Evolutionary conservation across 2,888 invertebrate species (phyloP), one percentile per base, ranked within the genome.

Genomic region (Tenthredo distinguenda): DNA sequence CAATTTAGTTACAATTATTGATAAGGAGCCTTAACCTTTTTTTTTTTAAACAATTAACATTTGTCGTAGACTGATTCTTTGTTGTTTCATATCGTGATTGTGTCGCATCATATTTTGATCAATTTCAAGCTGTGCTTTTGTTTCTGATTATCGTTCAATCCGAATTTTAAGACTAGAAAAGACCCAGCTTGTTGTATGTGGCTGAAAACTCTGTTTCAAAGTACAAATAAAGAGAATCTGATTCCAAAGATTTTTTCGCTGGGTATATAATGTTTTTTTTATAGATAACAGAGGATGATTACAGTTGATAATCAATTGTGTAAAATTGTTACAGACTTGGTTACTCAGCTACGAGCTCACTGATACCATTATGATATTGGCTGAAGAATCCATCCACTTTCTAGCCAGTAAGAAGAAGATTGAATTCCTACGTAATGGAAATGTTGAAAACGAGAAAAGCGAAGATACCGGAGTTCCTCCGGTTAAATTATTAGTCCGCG

Each of bases 331-430:
- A 82, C 93, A 98, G 97, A 98, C 97, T 85, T 99, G 99, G 99
- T 95, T 99, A 84, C 96, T 99, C 92, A 99, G 99, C 82, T 99
- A 99, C 93, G 99, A 99, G 93, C 94, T 99, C 83, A 97, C 98
- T 0, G 99, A 99, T 92, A 99, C 99, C 0, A 96, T 99, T 85
- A 97, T 98, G 94, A 96, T 99, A 9, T 95, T 99, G 87, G 97
- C 98, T 65, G 97, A 98, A 89, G 96, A 97, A 72, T 96, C 96
- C 62, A 97, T 99, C 87, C 96, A 97, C 91, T 98, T 99, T 91
- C 95, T 99, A 86, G 98, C 99, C 0, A 99, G 99, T 92, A 99
- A 99, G 94, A 99, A 99, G 95, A 99, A 99, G 94, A 98, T 99
- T 87, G 99, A 99, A 90, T 99, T 99, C 94, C 94, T 99, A 82